Base-by-base conservation (phyloP, 1,140 invertebrate species). In the Oncopodura yosiiana region DNA sequence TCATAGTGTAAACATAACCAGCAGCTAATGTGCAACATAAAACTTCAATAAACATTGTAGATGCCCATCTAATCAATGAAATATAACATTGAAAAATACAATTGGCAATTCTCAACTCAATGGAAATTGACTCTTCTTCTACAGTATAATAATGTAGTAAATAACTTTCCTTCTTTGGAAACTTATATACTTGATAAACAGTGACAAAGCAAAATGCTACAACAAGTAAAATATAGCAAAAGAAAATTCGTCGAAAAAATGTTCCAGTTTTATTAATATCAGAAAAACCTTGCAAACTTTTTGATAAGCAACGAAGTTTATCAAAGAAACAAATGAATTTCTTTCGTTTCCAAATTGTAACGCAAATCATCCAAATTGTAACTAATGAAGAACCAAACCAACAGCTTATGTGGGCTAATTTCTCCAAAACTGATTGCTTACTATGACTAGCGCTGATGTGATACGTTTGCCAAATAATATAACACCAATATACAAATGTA, bases 21-120 rank as follows among this genome's bases (percentile, higher is more conserved):
- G 11, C n/a, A 1, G 51, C 56, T 26, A 63, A 38, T 18, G 53
- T 30, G 16, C 49, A 51, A 30, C 57, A 63, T 34, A 63, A 52
- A 8, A 60, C 61, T 58, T 63, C 61, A 19, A 63, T 51, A 30
- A 60, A 57, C 1, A 55, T 45, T 11, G 34, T 32, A 0, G 49
- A 38, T 4, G 41, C 46, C 19, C 14, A 49, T 26, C 56, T 56
- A 4, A 63, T 37, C 6, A 55, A 19, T 0, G 21, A 16, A 11
- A 63, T 29, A 42, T 63, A 63, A 18, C 37, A 32, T 23, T 57
- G 53, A 41, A 60, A 63, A 38, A 55, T 16, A n/a, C 39, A 34
- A 29, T 46, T 43, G 16, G 45, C 19, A 1, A 51, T 19, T 16
- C 34, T 38, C 24, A 29, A 37, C n/a, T n/a, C 30, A 11, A 18